Evolutionary conservation across 1,140 invertebrate species (phyloP).

Genomic region (Geopemphigus sp.): DNA sequence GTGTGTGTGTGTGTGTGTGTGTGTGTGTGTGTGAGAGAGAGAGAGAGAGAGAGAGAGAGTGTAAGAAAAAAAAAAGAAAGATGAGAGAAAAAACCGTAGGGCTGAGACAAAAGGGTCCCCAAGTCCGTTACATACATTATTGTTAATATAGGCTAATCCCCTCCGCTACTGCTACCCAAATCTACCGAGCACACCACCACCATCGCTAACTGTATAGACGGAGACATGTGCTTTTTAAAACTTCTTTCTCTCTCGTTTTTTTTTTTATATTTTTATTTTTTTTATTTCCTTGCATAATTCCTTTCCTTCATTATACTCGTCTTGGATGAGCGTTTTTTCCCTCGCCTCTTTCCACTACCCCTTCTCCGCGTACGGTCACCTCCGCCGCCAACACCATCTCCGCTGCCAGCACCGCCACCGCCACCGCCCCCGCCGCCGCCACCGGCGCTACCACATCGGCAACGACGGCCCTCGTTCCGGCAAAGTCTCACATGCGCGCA

Average conservation of each 20-base stretch:
- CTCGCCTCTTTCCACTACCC: neutral
- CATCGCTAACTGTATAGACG: conserved; percentile 2
- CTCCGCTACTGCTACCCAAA: neutral
- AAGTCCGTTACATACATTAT: conserved; percentile 50
- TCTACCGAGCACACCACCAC: neutral
- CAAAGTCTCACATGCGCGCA: conserved; percentile 51
- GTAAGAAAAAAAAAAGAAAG: neutral
- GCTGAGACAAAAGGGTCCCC: conserved; percentile 48
- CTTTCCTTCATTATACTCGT: conserved; percentile 49
- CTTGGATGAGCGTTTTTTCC: conserved; percentile 49
- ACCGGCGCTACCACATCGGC: neutral
- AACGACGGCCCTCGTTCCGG: conserved; percentile 14
- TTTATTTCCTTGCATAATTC: conserved; percentile 49
- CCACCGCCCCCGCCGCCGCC: neutral
- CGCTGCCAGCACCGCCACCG: neutral
- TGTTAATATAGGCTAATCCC: conserved; percentile 49
- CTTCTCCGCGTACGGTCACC: conserved; percentile 5
- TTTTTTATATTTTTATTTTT: neutral
- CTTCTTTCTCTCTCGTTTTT: conserved; percentile 1
- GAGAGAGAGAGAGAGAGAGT: neutral
- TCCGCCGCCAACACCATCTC: neutral
- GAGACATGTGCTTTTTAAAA: conserved; percentile 47
- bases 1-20: too few relatives aligned
- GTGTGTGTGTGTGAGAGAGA: neutral
- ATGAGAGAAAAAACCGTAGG: conserved; percentile 31